These are phyloP conservation scores for Apis mellifera DNA, from an alignment of 1,140 invertebrate species.

Conservation along the genomic window DNA sequence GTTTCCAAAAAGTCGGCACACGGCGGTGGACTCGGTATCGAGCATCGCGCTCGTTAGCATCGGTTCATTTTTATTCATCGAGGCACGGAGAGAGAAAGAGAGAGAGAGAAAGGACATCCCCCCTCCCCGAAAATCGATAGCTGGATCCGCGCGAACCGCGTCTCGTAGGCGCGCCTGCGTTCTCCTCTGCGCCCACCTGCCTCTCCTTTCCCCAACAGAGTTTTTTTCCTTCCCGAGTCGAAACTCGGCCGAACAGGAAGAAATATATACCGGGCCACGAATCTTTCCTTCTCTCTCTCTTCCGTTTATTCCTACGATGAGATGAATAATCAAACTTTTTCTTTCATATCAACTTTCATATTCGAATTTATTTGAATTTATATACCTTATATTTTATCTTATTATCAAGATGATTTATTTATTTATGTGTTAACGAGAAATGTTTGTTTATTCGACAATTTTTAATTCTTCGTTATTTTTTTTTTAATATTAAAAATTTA, in stretches of 20 bases:
- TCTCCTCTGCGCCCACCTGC: neutral
- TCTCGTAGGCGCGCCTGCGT: conserved; percentile 52
- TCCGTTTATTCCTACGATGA: conserved; percentile 11
- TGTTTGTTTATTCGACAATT: no score
- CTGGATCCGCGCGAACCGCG: conserved; percentile 37
- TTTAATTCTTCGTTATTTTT: no score
- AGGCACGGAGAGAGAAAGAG: conserved; percentile 13
- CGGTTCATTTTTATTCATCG: conserved; percentile 51
- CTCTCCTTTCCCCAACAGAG: neutral
- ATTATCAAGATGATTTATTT: no score
- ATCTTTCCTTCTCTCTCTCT: neutral
- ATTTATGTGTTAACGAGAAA: no score
- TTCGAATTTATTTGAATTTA: no score
- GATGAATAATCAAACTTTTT: neutral
- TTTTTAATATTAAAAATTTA: no score
- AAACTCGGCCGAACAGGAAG: conserved; percentile 15
- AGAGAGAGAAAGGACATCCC: conserved; percentile 10
- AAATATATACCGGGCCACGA: no score
- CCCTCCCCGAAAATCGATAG: conserved; percentile 40
- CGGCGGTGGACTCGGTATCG: conserved; percentile 25
- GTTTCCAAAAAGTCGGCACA: no score
- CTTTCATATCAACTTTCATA: neutral
- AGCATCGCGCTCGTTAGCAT: conserved; percentile 49
- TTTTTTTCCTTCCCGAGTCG: no score
- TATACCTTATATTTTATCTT: no score